Evolutionary conservation across 2,113 vertebrate genomes (phyloP).

Genomic region (Austrofundulus limnaeus): DNA sequence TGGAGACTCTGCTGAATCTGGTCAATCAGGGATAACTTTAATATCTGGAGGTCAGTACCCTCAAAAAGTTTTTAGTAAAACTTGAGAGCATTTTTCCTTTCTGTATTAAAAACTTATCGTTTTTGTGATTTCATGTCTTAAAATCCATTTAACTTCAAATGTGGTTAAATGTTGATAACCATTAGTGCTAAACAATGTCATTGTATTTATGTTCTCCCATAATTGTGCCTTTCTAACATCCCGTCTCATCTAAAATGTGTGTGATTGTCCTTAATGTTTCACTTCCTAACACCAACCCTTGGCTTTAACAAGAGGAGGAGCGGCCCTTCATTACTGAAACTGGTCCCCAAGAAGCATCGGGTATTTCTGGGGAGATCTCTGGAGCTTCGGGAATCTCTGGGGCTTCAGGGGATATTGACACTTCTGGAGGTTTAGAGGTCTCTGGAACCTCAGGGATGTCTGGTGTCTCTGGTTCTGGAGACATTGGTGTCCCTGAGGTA

Average conservation of each 20-base stretch:
- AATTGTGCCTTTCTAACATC: slow-evolving; percentile 37
- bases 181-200: slow-evolving; percentile 14
- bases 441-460: slow-evolving; percentile 55
- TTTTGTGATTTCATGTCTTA: slow-evolving; percentile 28
- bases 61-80: slow-evolving; percentile 11
- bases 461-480: slow-evolving; percentile 62
- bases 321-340: slow-evolving; percentile 48
- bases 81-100: background rate
- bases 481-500: slow-evolving; percentile 51
- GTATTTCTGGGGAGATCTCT: slow-evolving; percentile 67
- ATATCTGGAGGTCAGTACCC: slow-evolving; percentile 78
- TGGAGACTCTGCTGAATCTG: slow-evolving; percentile 60
- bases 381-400: slow-evolving; percentile 63
- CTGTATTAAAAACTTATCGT: slow-evolving; percentile 3
- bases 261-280: slow-evolving; percentile 41
- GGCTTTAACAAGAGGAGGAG: slow-evolving; percentile 80
- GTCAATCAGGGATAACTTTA: slow-evolving; percentile 61
- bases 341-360: slow-evolving; percentile 62
- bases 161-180: slow-evolving; percentile 68
- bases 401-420: slow-evolving; percentile 54
- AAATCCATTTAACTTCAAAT: slow-evolving; percentile 68
- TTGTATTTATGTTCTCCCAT: slow-evolving; percentile 32
- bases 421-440: slow-evolving; percentile 51
- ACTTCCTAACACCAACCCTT: slow-evolving; percentile 63
- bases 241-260: slow-evolving; percentile 35